Evolutionary conservation across 1,140 invertebrate species (phyloP).

Genomic region (Drosophila sp.): DNA sequence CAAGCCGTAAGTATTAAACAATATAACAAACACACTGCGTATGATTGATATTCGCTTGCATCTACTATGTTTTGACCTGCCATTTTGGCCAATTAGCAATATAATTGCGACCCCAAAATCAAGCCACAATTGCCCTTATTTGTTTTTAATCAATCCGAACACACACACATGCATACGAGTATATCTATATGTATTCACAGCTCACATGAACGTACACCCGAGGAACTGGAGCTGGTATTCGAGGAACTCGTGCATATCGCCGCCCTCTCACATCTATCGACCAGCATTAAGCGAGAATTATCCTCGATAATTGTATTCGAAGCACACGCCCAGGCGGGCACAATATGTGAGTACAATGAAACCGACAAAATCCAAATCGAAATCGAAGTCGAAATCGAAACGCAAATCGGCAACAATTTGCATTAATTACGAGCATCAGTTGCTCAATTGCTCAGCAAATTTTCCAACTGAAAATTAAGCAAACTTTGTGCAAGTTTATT

Average conservation of each 20-base stretch:
- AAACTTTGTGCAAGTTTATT: constrained; percentile 18
- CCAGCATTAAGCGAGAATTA: constrained; percentile 93
- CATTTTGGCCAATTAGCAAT: constrained; percentile 3
- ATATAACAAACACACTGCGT: constrained; percentile 26
- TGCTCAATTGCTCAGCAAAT: constrained; percentile 1
- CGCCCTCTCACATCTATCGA: constrained; percentile 92
- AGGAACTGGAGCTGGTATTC: constrained; percentile 94
- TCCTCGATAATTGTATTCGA: constrained; percentile 93
- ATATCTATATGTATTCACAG: constrained; percentile 80
- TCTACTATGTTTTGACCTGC: no score
- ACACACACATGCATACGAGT: not conserved
- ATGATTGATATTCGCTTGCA: constrained; percentile 42
- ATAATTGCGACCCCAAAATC: constrained; percentile 16
- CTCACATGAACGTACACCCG: constrained; percentile 89
- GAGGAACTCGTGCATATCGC: constrained; percentile 94
- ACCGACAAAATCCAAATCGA: not conserved
- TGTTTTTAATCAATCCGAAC: constrained; percentile 37
- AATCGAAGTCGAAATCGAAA: not conserved
- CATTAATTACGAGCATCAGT: constrained; percentile 25
- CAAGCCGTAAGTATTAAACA: constrained; percentile 89
- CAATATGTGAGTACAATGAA: constrained; percentile 88
- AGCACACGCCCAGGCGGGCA: constrained; percentile 91
- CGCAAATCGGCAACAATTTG: constrained; percentile 18
- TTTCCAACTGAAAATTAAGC: no score
- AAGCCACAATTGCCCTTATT: constrained; percentile 24